Percentiles rank a stretch among this genome's conserved stretches.
These are phyloP conservation scores for Apogon talboti DNA, from an alignment of 2,797 vertebrate genomes.

Conservation along the genomic window DNA sequence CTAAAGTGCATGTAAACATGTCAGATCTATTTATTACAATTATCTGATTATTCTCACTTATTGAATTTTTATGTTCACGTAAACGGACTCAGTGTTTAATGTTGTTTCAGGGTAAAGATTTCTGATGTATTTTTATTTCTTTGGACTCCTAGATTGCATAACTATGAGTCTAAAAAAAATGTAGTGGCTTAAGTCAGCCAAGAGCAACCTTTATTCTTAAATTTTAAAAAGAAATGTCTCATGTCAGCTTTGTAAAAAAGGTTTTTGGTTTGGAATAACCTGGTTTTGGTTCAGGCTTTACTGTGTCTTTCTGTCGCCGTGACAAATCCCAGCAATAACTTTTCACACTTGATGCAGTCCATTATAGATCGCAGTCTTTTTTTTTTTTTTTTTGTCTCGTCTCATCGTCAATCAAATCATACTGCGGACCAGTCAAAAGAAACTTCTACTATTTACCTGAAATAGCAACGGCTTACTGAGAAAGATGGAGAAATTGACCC, in stretches of 20 bases:
- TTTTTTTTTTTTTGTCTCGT: neutral
- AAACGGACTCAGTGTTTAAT: neutral
- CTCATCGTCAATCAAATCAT: conserved; percentile 24
- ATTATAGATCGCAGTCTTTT: neutral
- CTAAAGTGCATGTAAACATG: too few species aligned
- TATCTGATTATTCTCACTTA: too few species aligned
- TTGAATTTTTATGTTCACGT: too few species aligned
- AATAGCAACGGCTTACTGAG: conserved; percentile 29
- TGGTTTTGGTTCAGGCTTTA: neutral
- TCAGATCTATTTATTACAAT: too few species aligned
- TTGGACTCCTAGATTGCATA: conserved; percentile 2
- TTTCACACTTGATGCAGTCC: neutral
- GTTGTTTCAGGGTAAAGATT: conserved; percentile 1
- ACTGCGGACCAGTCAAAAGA: conserved; percentile 32
- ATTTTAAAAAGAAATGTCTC: neutral
- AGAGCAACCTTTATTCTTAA: conserved; percentile 4
- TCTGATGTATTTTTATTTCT: neutral
- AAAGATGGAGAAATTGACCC: conserved; percentile 49
- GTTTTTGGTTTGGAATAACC: too few species aligned
- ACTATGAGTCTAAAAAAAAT: conserved; percentile 14
- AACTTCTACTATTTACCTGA: conserved; percentile 39
- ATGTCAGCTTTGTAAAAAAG: too few species aligned
- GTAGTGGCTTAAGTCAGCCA: neutral
- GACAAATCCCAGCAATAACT: conserved; percentile 10
- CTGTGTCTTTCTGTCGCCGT: neutral